phyloP scores from a whole-genome alignment of 1,140 invertebrate species.

The Spodoptera frugiperda region DNA sequence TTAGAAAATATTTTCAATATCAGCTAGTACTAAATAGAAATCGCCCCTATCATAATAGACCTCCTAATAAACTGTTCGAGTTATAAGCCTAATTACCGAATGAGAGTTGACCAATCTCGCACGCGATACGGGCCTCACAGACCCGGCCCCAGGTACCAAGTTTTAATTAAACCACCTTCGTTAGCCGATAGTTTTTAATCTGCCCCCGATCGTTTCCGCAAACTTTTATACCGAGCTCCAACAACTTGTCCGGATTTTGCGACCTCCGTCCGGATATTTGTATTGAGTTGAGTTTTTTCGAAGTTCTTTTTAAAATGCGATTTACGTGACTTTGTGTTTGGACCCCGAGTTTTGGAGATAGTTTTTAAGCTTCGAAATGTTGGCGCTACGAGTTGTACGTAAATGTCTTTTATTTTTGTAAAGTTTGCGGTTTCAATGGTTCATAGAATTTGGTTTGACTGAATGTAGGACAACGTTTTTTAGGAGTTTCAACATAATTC shows the following conservation, averaged over 20 bases:
- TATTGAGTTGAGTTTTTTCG: slow-evolving; percentile 28
- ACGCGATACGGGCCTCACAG: background rate
- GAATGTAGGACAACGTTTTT: too few species aligned
- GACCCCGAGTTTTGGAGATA: slow-evolving; percentile 10
- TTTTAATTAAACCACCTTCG: slow-evolving; percentile 57
- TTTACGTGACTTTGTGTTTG: slow-evolving; percentile 34
- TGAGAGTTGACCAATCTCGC: background rate
- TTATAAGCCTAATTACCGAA: background rate
- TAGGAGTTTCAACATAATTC: too few species aligned
- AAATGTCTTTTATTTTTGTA: slow-evolving; percentile 6
- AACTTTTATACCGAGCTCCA: slow-evolving; percentile 31
- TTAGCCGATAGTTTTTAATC: slow-evolving; percentile 54
- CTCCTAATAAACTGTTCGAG: background rate
- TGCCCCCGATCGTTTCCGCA: slow-evolving; percentile 29
- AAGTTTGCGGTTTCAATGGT: background rate
- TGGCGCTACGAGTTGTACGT: background rate
- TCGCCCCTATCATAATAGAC: background rate
- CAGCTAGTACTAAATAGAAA: background rate
- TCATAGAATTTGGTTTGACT: background rate
- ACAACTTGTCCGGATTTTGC: slow-evolving; percentile 9
- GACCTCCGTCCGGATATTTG: slow-evolving; percentile 32
- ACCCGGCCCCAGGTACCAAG: slow-evolving; percentile 20
- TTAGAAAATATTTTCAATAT: background rate
- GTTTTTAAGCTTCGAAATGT: slow-evolving; percentile 35
- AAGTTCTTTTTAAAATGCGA: slow-evolving; percentile 37